These are phyloP conservation scores for Scaptomyza polygonia DNA, from an alignment of 2,888 invertebrate genomes.

Conservation along the genomic window DNA sequence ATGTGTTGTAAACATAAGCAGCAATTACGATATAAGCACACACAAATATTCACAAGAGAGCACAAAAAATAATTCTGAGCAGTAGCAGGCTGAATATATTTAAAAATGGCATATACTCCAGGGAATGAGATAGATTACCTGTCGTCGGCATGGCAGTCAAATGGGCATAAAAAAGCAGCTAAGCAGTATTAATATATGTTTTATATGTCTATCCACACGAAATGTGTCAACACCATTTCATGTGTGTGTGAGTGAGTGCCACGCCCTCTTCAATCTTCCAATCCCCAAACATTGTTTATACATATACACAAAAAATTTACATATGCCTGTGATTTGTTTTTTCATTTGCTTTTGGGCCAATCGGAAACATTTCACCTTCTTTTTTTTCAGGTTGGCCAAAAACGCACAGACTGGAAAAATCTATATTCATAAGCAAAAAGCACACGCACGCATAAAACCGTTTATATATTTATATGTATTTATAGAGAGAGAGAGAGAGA, in stretches of 20 bases:
- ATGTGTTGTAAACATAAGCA: slow-evolving; percentile 21
- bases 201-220: slow-evolving; percentile 38
- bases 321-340: slow-evolving; percentile 42
- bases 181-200: slow-evolving; percentile 55
- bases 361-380: slow-evolving; percentile 43
- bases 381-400: slow-evolving; percentile 28
- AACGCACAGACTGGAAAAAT: slow-evolving; percentile 57
- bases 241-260: slow-evolving; percentile 13
- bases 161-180: slow-evolving; percentile 50
- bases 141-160: slow-evolving; percentile 38
- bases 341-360: slow-evolving; percentile 50
- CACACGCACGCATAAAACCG: slow-evolving; percentile 17
- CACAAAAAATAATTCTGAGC: not conserved
- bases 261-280: slow-evolving; percentile 51
- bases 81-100: slow-evolving; percentile 1
- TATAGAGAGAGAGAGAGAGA: not conserved
- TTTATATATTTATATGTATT: not conserved
- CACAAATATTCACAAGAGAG: not conserved
- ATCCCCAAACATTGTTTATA: slow-evolving; percentile 37
- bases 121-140: slow-evolving; percentile 40
- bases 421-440: slow-evolving; percentile 65
- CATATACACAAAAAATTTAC: slow-evolving; percentile 34
- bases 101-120: slow-evolving; percentile 13
- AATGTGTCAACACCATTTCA: slow-evolving; percentile 74
- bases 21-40: slow-evolving; percentile 6